Conservation (phyloP, 1,140 invertebrate species). For the Eupristina koningsbergeri region DNA sequence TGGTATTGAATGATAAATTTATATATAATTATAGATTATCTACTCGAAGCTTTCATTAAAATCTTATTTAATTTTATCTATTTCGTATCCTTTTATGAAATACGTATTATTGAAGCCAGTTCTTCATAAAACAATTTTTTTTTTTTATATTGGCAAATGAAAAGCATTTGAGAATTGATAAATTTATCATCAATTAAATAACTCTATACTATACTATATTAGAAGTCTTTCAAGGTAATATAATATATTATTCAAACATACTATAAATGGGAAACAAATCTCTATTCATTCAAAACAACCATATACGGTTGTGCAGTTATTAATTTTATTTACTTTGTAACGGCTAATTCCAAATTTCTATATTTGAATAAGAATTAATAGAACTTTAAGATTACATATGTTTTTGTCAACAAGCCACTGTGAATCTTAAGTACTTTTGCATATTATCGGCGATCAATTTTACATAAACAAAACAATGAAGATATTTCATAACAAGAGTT, state of each 20-base stretch:
- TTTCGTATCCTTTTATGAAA: too few species aligned
- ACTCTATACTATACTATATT: not conserved
- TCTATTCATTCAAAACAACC: not conserved
- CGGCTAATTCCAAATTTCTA: not conserved
- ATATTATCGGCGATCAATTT: not conserved
- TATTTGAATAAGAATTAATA: conserved; percentile 4
- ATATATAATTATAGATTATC: too few species aligned
- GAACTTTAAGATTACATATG: not conserved
- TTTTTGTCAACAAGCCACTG: not conserved
- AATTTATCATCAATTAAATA: not conserved
- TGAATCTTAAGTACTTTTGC: not conserved
- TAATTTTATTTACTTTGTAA: not conserved
- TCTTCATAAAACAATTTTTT: too few species aligned
- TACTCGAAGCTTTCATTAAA: too few species aligned
- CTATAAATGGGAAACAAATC: not conserved
- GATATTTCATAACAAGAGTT: not conserved
- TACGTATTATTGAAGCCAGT: too few species aligned
- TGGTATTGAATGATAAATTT: too few species aligned
- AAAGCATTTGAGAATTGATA: too few species aligned
- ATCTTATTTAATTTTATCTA: too few species aligned
- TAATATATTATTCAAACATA: not conserved
- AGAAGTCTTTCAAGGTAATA: not conserved
- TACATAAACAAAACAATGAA: not conserved
- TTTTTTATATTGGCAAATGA: too few species aligned
- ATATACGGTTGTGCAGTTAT: not conserved